These are phyloP conservation scores for Orestias chungarensis DNA, from an alignment of 2,797 vertebrate species.

Conservation along the genomic window DNA sequence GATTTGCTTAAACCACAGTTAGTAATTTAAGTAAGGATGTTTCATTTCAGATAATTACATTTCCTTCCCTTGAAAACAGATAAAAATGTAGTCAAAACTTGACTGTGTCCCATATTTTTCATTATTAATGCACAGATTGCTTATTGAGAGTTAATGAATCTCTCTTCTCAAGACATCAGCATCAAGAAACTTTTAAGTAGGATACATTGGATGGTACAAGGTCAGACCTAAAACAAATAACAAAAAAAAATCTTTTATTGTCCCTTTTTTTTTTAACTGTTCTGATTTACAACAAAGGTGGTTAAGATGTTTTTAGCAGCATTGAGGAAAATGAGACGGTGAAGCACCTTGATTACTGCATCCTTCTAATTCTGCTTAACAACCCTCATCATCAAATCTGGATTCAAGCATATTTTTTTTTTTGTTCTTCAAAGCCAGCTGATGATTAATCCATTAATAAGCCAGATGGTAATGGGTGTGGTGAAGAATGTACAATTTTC, in stretches of 20 bases:
- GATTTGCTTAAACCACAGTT: background rate
- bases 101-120: background rate
- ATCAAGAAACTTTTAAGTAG: background rate
- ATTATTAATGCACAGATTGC: background rate
- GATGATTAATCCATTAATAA: too few relatives aligned
- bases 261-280: background rate
- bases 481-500: too few relatives aligned
- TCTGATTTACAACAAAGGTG: too few relatives aligned
- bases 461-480: background rate
- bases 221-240: background rate
- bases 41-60: too few relatives aligned
- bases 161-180: background rate
- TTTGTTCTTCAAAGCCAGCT: background rate
- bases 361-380: background rate
- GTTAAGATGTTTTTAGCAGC: background rate
- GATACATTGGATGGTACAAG: background rate
- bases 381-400: slow-evolving; percentile 1
- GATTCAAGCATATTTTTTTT: background rate
- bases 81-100: slow-evolving; percentile 1
- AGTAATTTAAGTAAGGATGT: background rate
- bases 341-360: slow-evolving; percentile 3
- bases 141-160: slow-evolving; percentile 6
- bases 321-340: background rate
- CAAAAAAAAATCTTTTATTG: background rate
- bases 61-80: too few relatives aligned